phyloP scores from a whole-genome alignment of 2,113 vertebrate genomes.

The Fregata magnificens region DNA sequence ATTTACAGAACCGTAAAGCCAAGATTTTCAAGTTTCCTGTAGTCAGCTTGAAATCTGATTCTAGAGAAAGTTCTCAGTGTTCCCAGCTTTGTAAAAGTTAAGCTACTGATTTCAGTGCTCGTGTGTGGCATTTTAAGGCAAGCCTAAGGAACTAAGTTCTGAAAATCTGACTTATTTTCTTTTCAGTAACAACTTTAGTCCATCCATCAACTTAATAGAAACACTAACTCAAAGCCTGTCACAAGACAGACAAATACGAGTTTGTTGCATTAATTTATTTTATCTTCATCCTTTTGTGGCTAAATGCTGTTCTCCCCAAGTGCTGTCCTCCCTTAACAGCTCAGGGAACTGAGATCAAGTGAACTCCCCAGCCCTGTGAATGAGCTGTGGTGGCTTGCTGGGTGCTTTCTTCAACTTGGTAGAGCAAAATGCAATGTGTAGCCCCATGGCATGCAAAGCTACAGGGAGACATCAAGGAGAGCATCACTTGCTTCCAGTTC shows the following conservation, averaged over 20 bases:
- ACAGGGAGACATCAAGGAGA: not conserved
- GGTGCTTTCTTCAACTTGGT: not conserved
- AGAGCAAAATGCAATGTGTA: not conserved
- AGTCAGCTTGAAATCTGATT: not conserved
- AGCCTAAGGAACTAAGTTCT: not conserved
- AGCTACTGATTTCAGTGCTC: not conserved
- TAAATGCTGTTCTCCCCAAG: not conserved
- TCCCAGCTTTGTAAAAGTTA: not conserved
- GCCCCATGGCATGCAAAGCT: not conserved
- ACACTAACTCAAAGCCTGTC: not conserved
- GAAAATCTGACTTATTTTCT: not conserved
- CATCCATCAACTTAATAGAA: not conserved
- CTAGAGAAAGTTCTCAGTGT: not conserved
- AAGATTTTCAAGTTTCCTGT: not conserved
- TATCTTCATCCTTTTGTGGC: not conserved
- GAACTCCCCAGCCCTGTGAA: not conserved
- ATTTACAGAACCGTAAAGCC: not conserved
- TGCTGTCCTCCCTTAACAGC: not conserved
- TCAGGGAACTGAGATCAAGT: not conserved
- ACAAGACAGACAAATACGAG: not conserved
- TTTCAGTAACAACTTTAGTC: not conserved
- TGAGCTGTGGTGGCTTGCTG: not conserved
- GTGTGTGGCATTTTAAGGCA: not conserved
- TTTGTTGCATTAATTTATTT: not conserved
- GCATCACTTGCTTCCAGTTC: accelerated